Conservation (phyloP, 1,140 invertebrate genomes). For the Drosophila elegans region DNA sequence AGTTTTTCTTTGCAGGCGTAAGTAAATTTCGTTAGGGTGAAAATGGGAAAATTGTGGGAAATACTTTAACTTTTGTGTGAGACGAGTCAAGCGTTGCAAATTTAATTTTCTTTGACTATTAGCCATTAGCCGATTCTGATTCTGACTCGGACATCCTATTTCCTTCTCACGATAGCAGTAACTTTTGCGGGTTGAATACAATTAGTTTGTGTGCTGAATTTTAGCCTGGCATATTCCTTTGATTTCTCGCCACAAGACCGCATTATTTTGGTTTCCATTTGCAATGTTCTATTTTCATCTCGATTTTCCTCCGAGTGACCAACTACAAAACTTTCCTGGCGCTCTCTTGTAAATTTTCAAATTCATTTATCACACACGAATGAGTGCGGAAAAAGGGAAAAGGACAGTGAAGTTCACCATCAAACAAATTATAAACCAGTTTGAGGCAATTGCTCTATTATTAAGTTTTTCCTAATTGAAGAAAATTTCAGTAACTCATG, state of each 20-base stretch:
- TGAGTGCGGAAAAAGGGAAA: conserved; percentile 30
- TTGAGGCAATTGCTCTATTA: conserved; percentile 45
- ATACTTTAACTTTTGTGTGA: conserved; percentile 28
- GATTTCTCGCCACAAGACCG: conserved; percentile 67
- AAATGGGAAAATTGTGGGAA: not conserved
- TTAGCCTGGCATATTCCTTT: conserved; percentile 53
- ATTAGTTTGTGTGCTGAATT: conserved; percentile 51
- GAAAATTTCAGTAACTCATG: conserved; percentile 48
- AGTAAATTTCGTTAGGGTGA: not conserved
- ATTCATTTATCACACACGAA: conserved; percentile 58
- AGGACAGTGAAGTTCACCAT: conserved; percentile 21
- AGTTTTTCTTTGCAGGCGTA: not conserved
- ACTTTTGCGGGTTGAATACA: conserved; percentile 69
- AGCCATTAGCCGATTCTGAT: conserved; percentile 19
- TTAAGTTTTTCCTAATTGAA: conserved; percentile 63
- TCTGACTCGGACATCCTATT: conserved; percentile 12
- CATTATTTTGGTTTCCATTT: conserved; percentile 69
- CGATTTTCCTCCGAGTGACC: conserved; percentile 37
- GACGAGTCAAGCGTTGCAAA: conserved; percentile 53
- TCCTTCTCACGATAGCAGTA: conserved; percentile 22
- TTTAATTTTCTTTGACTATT: conserved; percentile 65
- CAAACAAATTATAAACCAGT: conserved; percentile 53
- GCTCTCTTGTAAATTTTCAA: conserved; percentile 42
- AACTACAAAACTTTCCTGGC: conserved; percentile 43
- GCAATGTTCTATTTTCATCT: conserved; percentile 8